phyloP scores from a whole-genome alignment of 2,888 invertebrate genomes.

The Rhagophthalmus giganteus region DNA sequence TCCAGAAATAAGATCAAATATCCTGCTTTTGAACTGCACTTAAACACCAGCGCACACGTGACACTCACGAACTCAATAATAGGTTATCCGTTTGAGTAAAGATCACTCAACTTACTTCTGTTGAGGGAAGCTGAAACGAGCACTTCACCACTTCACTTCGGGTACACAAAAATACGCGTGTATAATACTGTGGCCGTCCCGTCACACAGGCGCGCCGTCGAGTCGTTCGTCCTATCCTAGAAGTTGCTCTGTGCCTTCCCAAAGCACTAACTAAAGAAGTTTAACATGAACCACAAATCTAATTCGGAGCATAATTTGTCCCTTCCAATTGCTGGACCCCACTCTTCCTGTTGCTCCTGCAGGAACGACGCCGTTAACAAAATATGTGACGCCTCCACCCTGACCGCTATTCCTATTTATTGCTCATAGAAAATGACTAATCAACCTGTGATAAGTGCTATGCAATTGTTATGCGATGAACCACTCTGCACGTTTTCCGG shows the following conservation, averaged over 20 bases:
- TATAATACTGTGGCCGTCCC: conserved; percentile 48
- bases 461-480: conserved; percentile 36
- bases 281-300: conserved; percentile 52
- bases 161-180: conserved; percentile 47
- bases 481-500: conserved; percentile 14
- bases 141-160: conserved; percentile 50
- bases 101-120: conserved; percentile 47
- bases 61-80: conserved; percentile 20
- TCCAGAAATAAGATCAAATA: conserved; percentile 5
- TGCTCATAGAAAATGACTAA: conserved; percentile 48
- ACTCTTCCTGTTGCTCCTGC: conserved; percentile 32
- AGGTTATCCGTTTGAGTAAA: conserved; percentile 6
- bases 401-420: conserved; percentile 41
- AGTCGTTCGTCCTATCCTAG: conserved; percentile 55
- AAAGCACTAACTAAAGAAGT: conserved; percentile 56
- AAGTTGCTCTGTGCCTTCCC: conserved; percentile 55
- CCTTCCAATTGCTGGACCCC: conserved; percentile 43
- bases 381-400: conserved; percentile 45
- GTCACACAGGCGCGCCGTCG: conserved; percentile 54
- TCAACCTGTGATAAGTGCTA: conserved; percentile 40
- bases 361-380: conserved; percentile 39
- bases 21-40: conserved; percentile 35
- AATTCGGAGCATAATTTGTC: conserved; percentile 50
- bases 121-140: conserved; percentile 42
- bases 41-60: conserved; percentile 25